Evolutionary conservation across 2,113 vertebrate species (phyloP).

Genomic region (Catharus fuscescens): DNA sequence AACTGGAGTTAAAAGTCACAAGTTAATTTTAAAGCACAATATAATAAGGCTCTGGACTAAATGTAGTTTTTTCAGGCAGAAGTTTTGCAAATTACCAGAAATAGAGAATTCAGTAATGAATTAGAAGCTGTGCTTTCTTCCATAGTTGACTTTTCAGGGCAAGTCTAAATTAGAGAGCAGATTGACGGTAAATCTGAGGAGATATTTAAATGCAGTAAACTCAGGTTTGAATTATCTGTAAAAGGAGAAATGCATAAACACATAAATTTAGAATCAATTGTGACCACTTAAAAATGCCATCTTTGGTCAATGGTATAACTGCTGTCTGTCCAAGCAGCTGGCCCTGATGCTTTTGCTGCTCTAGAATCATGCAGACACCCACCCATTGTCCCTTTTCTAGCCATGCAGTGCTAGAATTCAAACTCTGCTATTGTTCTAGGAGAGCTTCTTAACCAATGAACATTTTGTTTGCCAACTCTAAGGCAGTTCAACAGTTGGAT

Average conservation of each 20-base stretch:
- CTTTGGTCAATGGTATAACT: neutral
- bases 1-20: neutral
- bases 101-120: neutral
- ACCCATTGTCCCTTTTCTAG: neutral
- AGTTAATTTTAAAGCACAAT: neutral
- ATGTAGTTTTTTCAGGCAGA: neutral
- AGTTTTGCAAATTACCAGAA: neutral
- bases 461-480: neutral
- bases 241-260: neutral
- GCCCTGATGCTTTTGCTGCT: neutral
- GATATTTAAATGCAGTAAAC: neutral
- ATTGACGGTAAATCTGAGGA: neutral
- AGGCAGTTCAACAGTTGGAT: neutral
- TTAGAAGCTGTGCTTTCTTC: neutral
- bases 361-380: neutral
- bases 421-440: neutral
- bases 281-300: neutral
- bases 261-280: neutral
- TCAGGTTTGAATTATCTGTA: neutral
- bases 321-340: neutral
- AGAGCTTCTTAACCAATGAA: neutral
- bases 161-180: neutral
- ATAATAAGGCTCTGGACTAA: neutral
- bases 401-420: neutral
- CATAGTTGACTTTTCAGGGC: neutral